Evolutionary conservation across 1,140 invertebrate genomes (phyloP).

Genomic region (Eumeta japonica): DNA sequence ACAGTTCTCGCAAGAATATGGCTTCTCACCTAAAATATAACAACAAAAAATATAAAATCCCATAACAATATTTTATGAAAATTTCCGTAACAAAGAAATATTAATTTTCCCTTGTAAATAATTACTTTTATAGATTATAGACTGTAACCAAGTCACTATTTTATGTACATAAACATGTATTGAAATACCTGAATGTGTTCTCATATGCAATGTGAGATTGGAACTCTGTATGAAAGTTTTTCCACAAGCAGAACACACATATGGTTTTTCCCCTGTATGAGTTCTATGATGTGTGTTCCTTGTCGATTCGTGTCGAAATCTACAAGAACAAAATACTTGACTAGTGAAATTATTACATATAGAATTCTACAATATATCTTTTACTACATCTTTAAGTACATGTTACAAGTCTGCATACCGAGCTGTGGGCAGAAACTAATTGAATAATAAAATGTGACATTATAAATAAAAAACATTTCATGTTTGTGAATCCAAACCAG

Average conservation of each 20-base stretch:
- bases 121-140: no score
- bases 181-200: slow-evolving; percentile 58
- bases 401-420: neutral
- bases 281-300: slow-evolving; percentile 62
- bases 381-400: neutral
- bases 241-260: slow-evolving; percentile 56
- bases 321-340: slow-evolving; percentile 14
- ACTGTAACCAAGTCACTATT: neutral
- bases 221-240: slow-evolving; percentile 66
- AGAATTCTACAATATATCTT: slow-evolving; percentile 2
- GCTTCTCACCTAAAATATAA: slow-evolving; percentile 47
- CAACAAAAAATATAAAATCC: slow-evolving; percentile 15
- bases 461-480: no score
- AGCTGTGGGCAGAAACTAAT: no score
- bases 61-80: slow-evolving; percentile 16
- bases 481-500: no score
- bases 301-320: slow-evolving; percentile 63
- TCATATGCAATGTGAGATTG: slow-evolving; percentile 77
- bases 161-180: no score
- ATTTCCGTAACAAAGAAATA: slow-evolving; percentile 9
- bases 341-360: neutral
- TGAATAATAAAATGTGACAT: no score
- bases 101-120: no score
- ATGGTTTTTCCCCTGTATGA: slow-evolving; percentile 67
- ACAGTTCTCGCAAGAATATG: slow-evolving; percentile 54